Evolutionary conservation across 2,888 invertebrate species (phyloP).

Genomic region (Linyphia triangularis): DNA sequence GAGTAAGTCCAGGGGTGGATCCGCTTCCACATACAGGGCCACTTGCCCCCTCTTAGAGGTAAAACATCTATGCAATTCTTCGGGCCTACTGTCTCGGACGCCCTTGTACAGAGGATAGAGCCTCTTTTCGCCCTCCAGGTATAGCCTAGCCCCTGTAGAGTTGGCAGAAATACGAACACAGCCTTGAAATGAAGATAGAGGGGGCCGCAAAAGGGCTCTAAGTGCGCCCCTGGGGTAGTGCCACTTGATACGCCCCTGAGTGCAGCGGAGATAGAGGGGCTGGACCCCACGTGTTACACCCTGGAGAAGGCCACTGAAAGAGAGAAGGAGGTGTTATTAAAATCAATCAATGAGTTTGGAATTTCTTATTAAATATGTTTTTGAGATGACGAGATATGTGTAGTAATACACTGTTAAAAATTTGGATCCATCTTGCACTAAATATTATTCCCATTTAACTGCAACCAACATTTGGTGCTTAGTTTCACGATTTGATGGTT

Average conservation of each 20-base stretch:
- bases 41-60: conserved; percentile 84
- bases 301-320: conserved; percentile 52
- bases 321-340: background rate
- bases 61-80: conserved; percentile 82
- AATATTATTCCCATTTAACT: too few relatives aligned
- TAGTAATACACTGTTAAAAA: too few relatives aligned
- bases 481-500: too few relatives aligned
- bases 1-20: conserved; percentile 77
- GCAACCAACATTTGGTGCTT: too few relatives aligned
- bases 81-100: conserved; percentile 80
- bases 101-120: conserved; percentile 83
- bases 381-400: too few relatives aligned
- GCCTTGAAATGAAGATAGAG: conserved; percentile 83
- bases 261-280: conserved; percentile 87
- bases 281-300: conserved; percentile 84
- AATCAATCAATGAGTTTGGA: too few relatives aligned
- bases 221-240: conserved; percentile 87
- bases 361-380: too few relatives aligned
- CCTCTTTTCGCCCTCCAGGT: conserved; percentile 84
- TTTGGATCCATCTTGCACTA: too few relatives aligned
- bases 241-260: conserved; percentile 87
- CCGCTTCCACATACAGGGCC: conserved; percentile 85
- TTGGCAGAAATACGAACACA: conserved; percentile 83
- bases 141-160: conserved; percentile 82
- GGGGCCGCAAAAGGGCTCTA: conserved; percentile 84